Evolutionary conservation across 1,140 invertebrate species (phyloP).

Genomic region (Halictus rubicundus): DNA sequence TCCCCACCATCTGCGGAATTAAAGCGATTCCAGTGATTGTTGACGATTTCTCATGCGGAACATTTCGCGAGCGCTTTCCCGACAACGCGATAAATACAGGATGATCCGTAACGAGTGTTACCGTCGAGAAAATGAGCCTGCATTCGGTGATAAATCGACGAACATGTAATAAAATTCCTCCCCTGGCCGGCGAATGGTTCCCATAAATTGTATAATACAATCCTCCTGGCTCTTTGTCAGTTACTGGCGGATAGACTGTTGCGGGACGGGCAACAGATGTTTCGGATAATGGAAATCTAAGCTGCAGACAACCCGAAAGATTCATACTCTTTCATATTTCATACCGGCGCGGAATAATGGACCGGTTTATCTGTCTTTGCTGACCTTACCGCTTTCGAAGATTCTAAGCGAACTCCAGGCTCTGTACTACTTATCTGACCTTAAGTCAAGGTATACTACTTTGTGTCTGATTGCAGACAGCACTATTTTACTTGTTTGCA

Average conservation of each 20-base stretch:
- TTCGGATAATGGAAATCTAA: too few species aligned
- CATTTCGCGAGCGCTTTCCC: background rate
- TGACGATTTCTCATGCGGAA: background rate
- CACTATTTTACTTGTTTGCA: too few species aligned
- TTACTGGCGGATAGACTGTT: background rate
- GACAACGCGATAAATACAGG: conserved; percentile 12
- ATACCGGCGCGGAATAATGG: too few species aligned
- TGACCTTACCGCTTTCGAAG: too few species aligned
- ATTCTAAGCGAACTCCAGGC: too few species aligned
- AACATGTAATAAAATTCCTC: background rate
- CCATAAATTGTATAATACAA: background rate
- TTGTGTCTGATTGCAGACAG: too few species aligned
- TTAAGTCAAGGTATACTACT: too few species aligned
- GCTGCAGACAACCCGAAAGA: too few species aligned
- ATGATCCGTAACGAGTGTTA: background rate
- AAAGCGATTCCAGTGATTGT: conserved; percentile 3
- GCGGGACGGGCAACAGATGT: background rate
- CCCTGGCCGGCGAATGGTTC: background rate
- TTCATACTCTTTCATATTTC: too few species aligned
- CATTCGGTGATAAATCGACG: background rate
- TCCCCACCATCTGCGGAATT: background rate
- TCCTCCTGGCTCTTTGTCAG: background rate
- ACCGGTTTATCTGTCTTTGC: too few species aligned
- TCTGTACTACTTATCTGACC: too few species aligned
- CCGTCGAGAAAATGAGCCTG: background rate